Conservation (phyloP, 2,888 invertebrate species). For the Diarsia mendica region DNA sequence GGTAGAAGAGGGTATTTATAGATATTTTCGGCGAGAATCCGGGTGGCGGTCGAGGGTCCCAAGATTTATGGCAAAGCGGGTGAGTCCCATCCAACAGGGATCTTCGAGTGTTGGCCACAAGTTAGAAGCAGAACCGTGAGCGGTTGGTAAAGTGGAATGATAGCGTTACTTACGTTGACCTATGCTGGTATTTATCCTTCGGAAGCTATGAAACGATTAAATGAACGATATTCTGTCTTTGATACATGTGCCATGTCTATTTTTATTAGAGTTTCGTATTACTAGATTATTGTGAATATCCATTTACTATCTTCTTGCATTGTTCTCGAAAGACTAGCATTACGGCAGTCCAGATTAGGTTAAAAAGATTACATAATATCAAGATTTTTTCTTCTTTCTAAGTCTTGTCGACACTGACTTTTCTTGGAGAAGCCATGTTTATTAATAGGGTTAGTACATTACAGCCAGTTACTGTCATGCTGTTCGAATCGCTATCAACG, state of each 20-base stretch:
- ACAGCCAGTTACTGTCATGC: background rate
- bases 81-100: constrained; percentile 89
- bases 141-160: background rate
- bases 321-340: background rate
- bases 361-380: background rate
- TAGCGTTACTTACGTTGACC: no score
- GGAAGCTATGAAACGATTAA: background rate
- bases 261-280: background rate
- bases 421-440: background rate
- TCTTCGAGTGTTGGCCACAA: constrained; percentile 74
- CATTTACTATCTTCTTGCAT: background rate
- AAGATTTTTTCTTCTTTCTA: background rate
- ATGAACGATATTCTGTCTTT: background rate
- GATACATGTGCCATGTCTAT: background rate
- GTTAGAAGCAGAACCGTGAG: constrained; percentile 59
- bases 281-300: no score
- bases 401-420: background rate
- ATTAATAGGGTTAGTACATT: background rate
- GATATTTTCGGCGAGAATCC: constrained; percentile 89
- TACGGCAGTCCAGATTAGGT: no score
- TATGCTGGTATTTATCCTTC: background rate
- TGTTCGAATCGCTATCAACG: background rate
- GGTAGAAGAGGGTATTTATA: constrained; percentile 87
- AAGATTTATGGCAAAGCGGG: constrained; percentile 90
- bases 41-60: constrained; percentile 90